Base-by-base conservation (phyloP, 1,140 invertebrate species). In the Ips typographus region DNA sequence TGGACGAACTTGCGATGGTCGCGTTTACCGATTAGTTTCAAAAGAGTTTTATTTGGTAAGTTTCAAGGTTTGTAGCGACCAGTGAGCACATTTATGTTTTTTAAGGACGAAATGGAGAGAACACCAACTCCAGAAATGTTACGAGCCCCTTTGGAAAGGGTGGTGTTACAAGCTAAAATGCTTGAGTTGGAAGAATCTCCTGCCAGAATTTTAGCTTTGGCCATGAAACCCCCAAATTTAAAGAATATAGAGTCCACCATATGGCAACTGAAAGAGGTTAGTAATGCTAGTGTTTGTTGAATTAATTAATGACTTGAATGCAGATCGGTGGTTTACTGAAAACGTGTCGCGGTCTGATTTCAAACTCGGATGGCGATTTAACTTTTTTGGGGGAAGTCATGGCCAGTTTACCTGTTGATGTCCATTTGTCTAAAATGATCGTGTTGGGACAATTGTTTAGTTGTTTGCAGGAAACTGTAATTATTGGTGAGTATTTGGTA, bases 381-480 rank as follows among this genome's bases (percentile, higher is more conserved):
- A 98, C 95, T 0, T 91, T 89, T 79, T 82, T 98, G 68, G 97
- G 97, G 1, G 82, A 82, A 40, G 84, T 98, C 0, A 92, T 98
- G 88, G 88, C 91, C 0, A 79, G 80, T 53, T 81, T 98, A 44
- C 96, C 96, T 0, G 74, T 98, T 0, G 92, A 96, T 77, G 88
- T 95, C 7, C 85, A 86, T 51, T 77, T 96, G 2, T 86, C 91
- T 6, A 95, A 96, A 77, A 82, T 98, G 0, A 92, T 99, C 47
- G 83, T 95, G 49, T 81, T 98, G 0, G 96, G 96, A 1, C 88
- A 95, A 79, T 87, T 93, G 8, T 98, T 94, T 77, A 93, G 91
- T 64, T 85, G 93, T 44, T 78, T 98, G 0, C 87, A 93, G 40
- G 95, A 97, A 71, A 83, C 89, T 5, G 87, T 98, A 42, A 91